Percentiles rank a stretch among this genome's conserved stretches.
These are phyloP conservation scores for Amaurobius ferox DNA, from an alignment of 2,888 invertebrate genomes.

Conservation along the genomic window DNA sequence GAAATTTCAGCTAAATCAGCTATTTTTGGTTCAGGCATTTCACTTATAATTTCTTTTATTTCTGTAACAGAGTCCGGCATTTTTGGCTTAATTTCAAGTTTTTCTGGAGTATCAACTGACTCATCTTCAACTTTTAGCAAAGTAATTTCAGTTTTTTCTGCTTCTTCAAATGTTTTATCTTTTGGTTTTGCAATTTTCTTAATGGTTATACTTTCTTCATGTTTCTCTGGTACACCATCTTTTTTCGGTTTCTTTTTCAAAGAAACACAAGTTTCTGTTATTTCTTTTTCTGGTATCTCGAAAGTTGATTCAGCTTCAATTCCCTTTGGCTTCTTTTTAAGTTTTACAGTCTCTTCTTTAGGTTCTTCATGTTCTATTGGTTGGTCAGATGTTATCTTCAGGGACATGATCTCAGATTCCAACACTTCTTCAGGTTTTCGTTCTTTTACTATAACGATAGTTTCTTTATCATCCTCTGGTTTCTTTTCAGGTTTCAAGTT, in stretches of 20 bases:
- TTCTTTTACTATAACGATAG: neutral
- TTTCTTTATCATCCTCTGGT: neutral
- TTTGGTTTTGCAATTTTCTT: slow-evolving; percentile 35
- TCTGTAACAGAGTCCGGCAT: neutral
- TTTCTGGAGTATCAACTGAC: neutral
- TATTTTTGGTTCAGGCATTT: neutral
- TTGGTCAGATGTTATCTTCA: slow-evolving; percentile 1
- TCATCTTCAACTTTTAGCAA: neutral
- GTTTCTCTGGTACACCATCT: slow-evolving; percentile 19
- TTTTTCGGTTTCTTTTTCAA: slow-evolving; percentile 39
- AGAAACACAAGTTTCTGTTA: neutral
- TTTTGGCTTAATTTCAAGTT: neutral
- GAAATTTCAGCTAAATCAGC: neutral
- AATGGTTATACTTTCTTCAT: slow-evolving; percentile 71
- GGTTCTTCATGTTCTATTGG: neutral
- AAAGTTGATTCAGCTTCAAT: neutral
- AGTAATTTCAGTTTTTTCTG: neutral
- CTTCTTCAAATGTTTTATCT: slow-evolving; percentile 14
- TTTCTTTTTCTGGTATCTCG: neutral
- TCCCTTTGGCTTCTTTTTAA: slow-evolving; percentile 15
- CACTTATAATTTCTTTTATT: neutral
- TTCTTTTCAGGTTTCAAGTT: too few relatives aligned
- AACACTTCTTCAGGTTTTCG: neutral
- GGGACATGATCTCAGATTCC: neutral
- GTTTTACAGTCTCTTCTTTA: slow-evolving; percentile 11